Base-by-base conservation (phyloP, 2,113 vertebrate species). In the Corythornis madagascariensis region DNA sequence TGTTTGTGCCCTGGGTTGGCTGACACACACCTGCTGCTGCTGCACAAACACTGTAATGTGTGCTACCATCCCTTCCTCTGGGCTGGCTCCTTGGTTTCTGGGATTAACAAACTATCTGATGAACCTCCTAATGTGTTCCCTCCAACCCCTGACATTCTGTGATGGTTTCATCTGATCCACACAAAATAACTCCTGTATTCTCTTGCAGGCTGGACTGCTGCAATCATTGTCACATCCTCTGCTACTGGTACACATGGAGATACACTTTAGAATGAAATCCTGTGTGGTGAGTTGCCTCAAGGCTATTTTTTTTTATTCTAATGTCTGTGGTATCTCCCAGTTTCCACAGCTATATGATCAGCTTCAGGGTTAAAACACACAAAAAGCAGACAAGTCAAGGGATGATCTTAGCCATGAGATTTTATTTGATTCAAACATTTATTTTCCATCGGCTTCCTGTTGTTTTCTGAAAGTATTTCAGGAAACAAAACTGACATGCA, bases 391-490 rank as follows among this genome's bases (percentile, higher is more conserved):
- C 90, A 86, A 94, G 61, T 71, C 85, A 67, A 38, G 28, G 53
- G 69, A 86, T 81, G 65, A 88, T 90, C 60, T 71, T 71, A 78
- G 73, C 66, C 86, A 84, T 22, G 38, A 87, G 73, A 86, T 88
- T 94, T 94, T 85, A 91, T 84, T 94, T 52, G 64, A 80, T 63
- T 89, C 56, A 33, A 81, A 67, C 83, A 65, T 81, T 77, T 83
- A 21, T 55, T 83, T 91, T 87, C 60, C 16, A 6, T 67, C 88
- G 61, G 59, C 76, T 90, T 96, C 86, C 93, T 56, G 63, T 21
- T 75, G 83, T 72, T 19, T 86, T 90, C 26, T 80, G 55, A 42
- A 88, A 80, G 85, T 61, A 43, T 86, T 88, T 66, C 73, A 81
- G 83, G 83, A 67, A 85, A 83, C 52, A 91, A 90, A 95, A 86